phyloP scores from a whole-genome alignment of 1,140 invertebrate genomes.

The Drosophila nebulosa region DNA sequence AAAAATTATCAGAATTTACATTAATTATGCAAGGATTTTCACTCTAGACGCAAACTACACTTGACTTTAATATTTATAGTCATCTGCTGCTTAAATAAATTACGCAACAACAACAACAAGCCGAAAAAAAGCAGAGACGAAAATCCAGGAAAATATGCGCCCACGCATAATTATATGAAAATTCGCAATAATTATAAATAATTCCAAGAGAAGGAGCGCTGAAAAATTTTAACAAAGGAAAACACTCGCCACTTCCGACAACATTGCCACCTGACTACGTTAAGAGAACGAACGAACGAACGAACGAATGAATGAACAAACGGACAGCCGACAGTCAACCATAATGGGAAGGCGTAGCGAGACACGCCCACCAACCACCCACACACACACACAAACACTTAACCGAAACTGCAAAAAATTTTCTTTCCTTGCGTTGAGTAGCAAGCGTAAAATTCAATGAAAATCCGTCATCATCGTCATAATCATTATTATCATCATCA shows the following conservation, averaged over 20 bases:
- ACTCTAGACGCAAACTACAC: slow-evolving; percentile 44
- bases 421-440: slow-evolving; percentile 44
- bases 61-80: slow-evolving; percentile 76
- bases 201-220: slow-evolving; percentile 44
- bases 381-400: slow-evolving; percentile 28
- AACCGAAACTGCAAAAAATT: slow-evolving; percentile 34
- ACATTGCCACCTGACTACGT: slow-evolving; percentile 49
- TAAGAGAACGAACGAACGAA: not conserved
- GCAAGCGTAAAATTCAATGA: slow-evolving; percentile 66
- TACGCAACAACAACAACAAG: slow-evolving; percentile 24
- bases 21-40: slow-evolving; percentile 69
- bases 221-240: slow-evolving; percentile 38
- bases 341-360: slow-evolving; percentile 14
- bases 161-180: slow-evolving; percentile 77
- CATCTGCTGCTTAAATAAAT: slow-evolving; percentile 61
- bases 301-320: slow-evolving; percentile 3
- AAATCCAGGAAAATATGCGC: slow-evolving; percentile 45
- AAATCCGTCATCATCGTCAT: not conserved
- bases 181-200: slow-evolving; percentile 79
- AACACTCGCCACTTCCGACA: slow-evolving; percentile 67
- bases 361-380: slow-evolving; percentile 13
- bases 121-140: not conserved
- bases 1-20: slow-evolving; percentile 63
- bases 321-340: slow-evolving; percentile 10
- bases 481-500: slow-evolving; percentile 17